Conservation (phyloP, 2,888 invertebrate species). For the Horisme vitalbata region DNA sequence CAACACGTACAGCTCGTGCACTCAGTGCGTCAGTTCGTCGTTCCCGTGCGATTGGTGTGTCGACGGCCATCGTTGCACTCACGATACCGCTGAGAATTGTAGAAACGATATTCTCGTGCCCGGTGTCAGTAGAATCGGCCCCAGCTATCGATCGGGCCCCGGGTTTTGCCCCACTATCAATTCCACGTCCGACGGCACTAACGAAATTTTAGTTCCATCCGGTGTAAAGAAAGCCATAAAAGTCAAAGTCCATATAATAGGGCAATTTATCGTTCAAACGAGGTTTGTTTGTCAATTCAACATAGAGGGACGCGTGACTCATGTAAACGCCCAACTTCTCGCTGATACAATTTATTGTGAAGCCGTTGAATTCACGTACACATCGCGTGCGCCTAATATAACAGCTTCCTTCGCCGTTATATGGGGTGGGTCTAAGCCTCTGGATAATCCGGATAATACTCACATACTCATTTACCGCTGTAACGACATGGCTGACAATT, state of each 20-base stretch:
- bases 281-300: slow-evolving; percentile 97
- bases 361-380: slow-evolving; percentile 95
- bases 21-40: slow-evolving; percentile 96
- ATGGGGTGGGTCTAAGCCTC: slow-evolving; percentile 96
- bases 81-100: slow-evolving; percentile 97
- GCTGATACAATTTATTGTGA: slow-evolving; percentile 98
- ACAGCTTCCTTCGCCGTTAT: slow-evolving; percentile 97
- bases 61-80: slow-evolving; percentile 97
- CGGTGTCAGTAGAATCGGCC: slow-evolving; percentile 94
- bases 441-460: slow-evolving; percentile 98
- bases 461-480: slow-evolving; percentile 97
- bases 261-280: slow-evolving; percentile 97
- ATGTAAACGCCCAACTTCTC: slow-evolving; percentile 93
- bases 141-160: slow-evolving; percentile 96
- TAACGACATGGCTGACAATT: slow-evolving; percentile 98
- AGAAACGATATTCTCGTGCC: slow-evolving; percentile 96
- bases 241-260: slow-evolving; percentile 97
- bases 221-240: slow-evolving; percentile 94
- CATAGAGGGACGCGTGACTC: slow-evolving; percentile 96
- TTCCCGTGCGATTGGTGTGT: slow-evolving; percentile 99
- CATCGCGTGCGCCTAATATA: slow-evolving; percentile 94
- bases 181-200: slow-evolving; percentile 92
- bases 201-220: slow-evolving; percentile 96
- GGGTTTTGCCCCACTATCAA: slow-evolving; percentile 97
- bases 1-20: slow-evolving; percentile 97